Evolutionary conservation across 2,113 vertebrate species (phyloP).

Genomic region (Urocitellus parryii): DNA sequence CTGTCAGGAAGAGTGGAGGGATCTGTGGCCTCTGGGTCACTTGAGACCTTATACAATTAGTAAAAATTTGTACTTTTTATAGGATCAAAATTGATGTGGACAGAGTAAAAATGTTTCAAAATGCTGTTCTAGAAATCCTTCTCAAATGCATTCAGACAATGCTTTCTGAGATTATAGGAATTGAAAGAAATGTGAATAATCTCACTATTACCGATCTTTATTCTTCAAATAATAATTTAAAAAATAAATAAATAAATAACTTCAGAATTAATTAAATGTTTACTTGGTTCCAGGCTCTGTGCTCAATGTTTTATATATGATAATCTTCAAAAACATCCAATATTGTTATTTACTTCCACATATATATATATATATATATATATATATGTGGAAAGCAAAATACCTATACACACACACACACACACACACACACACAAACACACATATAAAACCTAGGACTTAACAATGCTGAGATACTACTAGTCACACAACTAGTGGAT

Average conservation of each 20-base stretch:
- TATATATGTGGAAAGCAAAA: no score
- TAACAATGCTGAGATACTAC: background rate
- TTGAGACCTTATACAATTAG: background rate
- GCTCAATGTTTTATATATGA: background rate
- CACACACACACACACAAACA: no score
- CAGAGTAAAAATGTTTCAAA: background rate
- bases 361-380: no score
- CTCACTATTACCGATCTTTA: constrained; percentile 2
- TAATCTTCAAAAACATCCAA: background rate
- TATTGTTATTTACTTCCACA: background rate
- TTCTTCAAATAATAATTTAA: background rate
- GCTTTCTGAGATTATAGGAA: background rate
- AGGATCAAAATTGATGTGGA: constrained; percentile 4
- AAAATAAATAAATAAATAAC: constrained; percentile 33
- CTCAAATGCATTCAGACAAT: background rate
- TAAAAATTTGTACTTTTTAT: background rate
- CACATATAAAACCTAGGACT: background rate
- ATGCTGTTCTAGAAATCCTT: background rate
- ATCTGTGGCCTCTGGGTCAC: background rate
- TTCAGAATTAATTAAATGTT: background rate
- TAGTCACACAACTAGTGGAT: background rate
- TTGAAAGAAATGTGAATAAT: constrained; percentile 11
- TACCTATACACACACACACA: no score
- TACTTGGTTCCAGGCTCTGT: background rate
- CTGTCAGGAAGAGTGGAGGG: constrained; percentile 60